Percentiles rank a stretch among this genome's conserved stretches.
phyloP scores from a whole-genome alignment of 2,113 vertebrate genomes.

The Campylomormyrus numenius region DNA sequence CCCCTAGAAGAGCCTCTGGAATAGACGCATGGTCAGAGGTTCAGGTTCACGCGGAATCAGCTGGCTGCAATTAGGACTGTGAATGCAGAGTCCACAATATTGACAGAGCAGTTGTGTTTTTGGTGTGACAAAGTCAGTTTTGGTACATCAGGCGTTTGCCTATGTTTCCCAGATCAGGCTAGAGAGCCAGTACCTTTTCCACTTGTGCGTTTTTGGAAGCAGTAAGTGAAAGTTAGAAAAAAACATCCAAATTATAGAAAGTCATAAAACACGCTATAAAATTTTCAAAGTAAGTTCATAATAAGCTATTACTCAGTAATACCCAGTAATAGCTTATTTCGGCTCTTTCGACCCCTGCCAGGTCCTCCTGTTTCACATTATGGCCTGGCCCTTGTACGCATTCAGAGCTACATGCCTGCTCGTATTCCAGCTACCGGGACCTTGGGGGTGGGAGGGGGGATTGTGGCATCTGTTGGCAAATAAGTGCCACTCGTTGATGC shows the following conservation, averaged over 20 bases:
- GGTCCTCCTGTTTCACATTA: neutral
- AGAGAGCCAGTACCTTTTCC: neutral
- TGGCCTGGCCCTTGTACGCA: neutral
- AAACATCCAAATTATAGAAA: neutral
- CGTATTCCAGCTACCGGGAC: neutral
- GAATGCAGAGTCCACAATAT: neutral
- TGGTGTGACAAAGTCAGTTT: neutral
- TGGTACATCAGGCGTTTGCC: neutral
- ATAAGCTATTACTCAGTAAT: conserved; percentile 2
- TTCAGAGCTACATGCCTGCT: neutral
- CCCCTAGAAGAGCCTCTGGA: neutral
- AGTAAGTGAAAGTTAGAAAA: neutral
- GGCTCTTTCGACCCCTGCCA: neutral
- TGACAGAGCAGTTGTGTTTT: neutral
- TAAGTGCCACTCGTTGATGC: neutral
- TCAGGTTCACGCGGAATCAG: neutral
- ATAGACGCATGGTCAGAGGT: neutral
- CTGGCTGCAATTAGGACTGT: neutral
- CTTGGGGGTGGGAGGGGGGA: neutral
- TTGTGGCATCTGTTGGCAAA: neutral
- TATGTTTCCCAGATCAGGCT: neutral
- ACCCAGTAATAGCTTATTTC: neutral
- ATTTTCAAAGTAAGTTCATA: neutral
- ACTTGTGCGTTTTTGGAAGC: neutral
- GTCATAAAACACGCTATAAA: conserved; percentile 10